Conservation (phyloP, 64 coral and sea anemone genomes). For the Montipora capricornis region DNA sequence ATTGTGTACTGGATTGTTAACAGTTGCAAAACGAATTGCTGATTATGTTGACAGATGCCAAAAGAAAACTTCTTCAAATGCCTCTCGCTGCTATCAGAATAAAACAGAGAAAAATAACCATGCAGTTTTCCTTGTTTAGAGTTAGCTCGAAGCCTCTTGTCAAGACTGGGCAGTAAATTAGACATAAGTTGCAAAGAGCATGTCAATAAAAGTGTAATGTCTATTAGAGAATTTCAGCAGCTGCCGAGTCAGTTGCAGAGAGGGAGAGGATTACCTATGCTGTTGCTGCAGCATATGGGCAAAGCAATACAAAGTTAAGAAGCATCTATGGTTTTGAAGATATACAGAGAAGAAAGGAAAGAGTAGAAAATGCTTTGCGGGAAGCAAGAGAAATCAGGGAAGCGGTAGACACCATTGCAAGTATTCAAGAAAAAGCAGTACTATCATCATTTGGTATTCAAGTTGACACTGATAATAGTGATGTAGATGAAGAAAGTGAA, state of each 20-base stretch:
- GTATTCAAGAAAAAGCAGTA: constrained; percentile 65
- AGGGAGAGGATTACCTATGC: constrained; percentile 64
- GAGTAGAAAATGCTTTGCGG: constrained; percentile 60
- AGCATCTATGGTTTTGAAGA: constrained; percentile 73
- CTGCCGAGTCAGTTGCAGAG: constrained; percentile 65
- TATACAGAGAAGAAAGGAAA: constrained; percentile 33
- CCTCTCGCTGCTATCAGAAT: constrained; percentile 56
- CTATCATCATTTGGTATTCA: constrained; percentile 64
- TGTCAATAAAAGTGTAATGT: neutral
- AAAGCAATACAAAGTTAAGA: constrained; percentile 64
- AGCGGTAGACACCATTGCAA: constrained; percentile 53
- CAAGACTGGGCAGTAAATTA: neutral
- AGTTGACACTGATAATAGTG: constrained; percentile 47
- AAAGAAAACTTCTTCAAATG: constrained; percentile 72
- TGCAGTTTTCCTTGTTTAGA: constrained; percentile 44
- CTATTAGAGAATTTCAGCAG: constrained; percentile 8
- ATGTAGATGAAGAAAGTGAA: constrained; percentile 65
- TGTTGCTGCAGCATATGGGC: constrained; percentile 51
- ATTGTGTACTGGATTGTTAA: constrained; percentile 42
- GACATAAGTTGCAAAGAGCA: neutral
- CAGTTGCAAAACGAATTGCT: constrained; percentile 50
- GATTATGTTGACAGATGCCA: constrained; percentile 58
- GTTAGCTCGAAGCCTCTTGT: constrained; percentile 34
- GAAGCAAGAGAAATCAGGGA: constrained; percentile 66
- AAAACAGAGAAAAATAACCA: constrained; percentile 42